These are phyloP conservation scores for Cryptus armator DNA, from an alignment of 2,888 invertebrate genomes.

Conservation along the genomic window DNA sequence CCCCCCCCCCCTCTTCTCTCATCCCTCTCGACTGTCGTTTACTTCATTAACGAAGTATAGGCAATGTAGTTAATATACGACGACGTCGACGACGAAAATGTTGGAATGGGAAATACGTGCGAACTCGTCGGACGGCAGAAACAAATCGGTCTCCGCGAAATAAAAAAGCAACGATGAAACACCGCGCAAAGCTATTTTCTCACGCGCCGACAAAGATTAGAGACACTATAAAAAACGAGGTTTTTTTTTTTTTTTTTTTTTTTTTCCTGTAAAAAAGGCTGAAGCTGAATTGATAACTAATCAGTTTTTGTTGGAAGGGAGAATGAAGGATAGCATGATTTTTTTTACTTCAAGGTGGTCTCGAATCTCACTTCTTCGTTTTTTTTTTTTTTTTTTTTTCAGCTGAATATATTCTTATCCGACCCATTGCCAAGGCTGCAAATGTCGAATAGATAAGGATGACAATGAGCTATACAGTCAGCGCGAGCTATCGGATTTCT, in stretches of 20 bases:
- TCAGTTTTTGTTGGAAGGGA: no score
- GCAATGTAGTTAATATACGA: slow-evolving; percentile 11
- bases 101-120: slow-evolving; percentile 3
- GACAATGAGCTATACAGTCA: slow-evolving; percentile 62
- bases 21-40: slow-evolving; percentile 63
- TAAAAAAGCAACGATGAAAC: slow-evolving; percentile 37
- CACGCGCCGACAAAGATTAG: not conserved
- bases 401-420: slow-evolving; percentile 55
- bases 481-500: slow-evolving; percentile 50
- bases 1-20: slow-evolving; percentile 1
- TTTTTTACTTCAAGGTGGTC: no score
- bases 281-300: no score
- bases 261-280: no score
- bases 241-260: not conserved
- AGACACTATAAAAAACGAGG: not conserved
- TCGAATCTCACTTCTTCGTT: no score
- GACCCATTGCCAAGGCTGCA: slow-evolving; percentile 21
- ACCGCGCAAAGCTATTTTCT: not conserved
- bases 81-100: not conserved
- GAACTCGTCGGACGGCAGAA: slow-evolving; percentile 13
- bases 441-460: slow-evolving; percentile 63
- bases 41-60: slow-evolving; percentile 55
- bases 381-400: not conserved
- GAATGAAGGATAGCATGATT: no score
- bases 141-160: slow-evolving; percentile 44